Evolutionary conservation across 2,113 vertebrate genomes (phyloP).

Genomic region (Morone chrysops): DNA sequence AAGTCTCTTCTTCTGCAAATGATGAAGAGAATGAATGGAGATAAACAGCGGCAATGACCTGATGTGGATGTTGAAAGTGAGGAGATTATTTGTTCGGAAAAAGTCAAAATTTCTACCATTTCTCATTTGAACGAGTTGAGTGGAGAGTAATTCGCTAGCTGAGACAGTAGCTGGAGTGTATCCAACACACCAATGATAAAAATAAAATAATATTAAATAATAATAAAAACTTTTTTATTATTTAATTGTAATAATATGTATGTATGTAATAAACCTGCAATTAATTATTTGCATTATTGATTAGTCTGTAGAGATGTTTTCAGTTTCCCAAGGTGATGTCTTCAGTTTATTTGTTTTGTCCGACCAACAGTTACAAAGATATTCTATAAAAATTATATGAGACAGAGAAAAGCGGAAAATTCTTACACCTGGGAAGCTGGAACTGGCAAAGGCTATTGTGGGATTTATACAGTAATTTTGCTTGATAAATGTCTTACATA

Average conservation of each 20-base stretch:
- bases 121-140: conserved; percentile 44
- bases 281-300: background rate
- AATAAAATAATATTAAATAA: background rate
- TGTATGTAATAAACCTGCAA: background rate
- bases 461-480: background rate
- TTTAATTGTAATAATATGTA: too few relatives aligned
- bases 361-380: background rate
- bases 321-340: background rate
- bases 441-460: background rate
- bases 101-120: conserved; percentile 13
- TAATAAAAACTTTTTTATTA: background rate
- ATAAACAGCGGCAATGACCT: conserved; percentile 51
- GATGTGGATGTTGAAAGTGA: conserved; percentile 40
- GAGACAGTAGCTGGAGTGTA: conserved; percentile 26
- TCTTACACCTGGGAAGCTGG: too few relatives aligned
- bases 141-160: conserved; percentile 20
- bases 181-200: conserved; percentile 5
- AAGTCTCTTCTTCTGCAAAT: conserved; percentile 21
- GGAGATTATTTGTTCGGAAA: conserved; percentile 40
- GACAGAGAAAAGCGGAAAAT: background rate
- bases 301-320: background rate
- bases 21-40: conserved; percentile 1
- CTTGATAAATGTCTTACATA: background rate
- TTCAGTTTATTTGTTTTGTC: background rate
- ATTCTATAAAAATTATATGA: background rate